Conservation (phyloP, 2,888 invertebrate genomes). For the Polydrusus pterygomalis region DNA sequence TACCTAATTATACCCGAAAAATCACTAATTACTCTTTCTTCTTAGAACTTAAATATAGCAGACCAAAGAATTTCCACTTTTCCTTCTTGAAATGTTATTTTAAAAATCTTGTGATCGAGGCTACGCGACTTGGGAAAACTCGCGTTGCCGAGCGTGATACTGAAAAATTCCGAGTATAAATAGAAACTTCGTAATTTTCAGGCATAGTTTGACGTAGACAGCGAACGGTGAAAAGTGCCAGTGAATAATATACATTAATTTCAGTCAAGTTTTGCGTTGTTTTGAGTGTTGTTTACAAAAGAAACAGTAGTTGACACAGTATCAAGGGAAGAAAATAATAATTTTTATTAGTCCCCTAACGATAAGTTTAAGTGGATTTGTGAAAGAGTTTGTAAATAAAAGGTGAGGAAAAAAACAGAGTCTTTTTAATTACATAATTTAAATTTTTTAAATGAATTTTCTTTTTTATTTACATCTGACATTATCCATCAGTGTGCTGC, state of each 20-base stretch:
- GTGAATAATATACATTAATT: slow-evolving; percentile 36
- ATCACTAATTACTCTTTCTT: slow-evolving; percentile 1
- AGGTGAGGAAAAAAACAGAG: neutral
- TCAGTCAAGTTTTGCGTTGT: slow-evolving; percentile 40
- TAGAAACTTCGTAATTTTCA: slow-evolving; percentile 61
- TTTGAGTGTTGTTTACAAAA: slow-evolving; percentile 22
- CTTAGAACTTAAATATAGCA: neutral
- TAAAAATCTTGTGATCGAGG: slow-evolving; percentile 41
- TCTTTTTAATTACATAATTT: slow-evolving; percentile 2
- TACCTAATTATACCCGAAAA: neutral
- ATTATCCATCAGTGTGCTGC: no score
- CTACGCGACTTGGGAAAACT: slow-evolving; percentile 4
- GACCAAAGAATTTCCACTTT: neutral
- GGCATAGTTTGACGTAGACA: slow-evolving; percentile 59
- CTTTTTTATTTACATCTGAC: no score
- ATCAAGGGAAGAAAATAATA: neutral
- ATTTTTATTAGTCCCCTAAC: neutral
- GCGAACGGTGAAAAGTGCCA: slow-evolving; percentile 48
- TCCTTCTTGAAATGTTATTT: slow-evolving; percentile 3
- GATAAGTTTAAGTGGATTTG: slow-evolving; percentile 1
- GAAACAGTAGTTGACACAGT: neutral
- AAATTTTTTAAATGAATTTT: no score
- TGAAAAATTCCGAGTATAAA: slow-evolving; percentile 61
- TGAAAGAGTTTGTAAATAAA: neutral
- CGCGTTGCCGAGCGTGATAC: slow-evolving; percentile 49